Conservation (phyloP, 2,888 invertebrate species). For the Agrotis ipsilon region DNA sequence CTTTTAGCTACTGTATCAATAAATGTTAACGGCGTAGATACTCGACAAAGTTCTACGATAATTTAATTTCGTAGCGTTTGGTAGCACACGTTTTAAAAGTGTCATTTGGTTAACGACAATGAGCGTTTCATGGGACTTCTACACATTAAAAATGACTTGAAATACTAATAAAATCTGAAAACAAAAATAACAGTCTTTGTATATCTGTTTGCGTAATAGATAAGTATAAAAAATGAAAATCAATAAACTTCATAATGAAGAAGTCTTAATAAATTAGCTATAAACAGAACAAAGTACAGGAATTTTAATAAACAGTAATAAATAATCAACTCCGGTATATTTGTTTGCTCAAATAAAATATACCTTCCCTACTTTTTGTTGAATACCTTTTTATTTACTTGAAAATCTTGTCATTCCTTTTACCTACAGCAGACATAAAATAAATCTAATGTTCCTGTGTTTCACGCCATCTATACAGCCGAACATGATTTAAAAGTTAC, state of each 20-base stretch:
- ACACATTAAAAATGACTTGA: slow-evolving; percentile 16
- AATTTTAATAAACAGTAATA: no score
- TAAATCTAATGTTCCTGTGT: background rate
- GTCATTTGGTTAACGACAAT: slow-evolving; percentile 23
- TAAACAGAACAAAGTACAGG: background rate
- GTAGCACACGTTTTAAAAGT: slow-evolving; percentile 39
- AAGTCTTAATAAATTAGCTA: no score
- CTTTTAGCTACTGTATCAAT: slow-evolving; percentile 72
- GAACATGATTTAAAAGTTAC: slow-evolving; percentile 18
- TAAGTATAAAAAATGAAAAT: background rate
- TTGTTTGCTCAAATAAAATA: no score
- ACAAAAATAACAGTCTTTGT: background rate
- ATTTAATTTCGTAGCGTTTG: slow-evolving; percentile 38
- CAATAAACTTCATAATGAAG: no score
- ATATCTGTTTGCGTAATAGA: background rate
- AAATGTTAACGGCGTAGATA: slow-evolving; percentile 48
- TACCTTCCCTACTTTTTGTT: no score
- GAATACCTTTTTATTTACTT: no score
- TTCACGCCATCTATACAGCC: slow-evolving; percentile 55
- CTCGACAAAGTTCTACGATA: slow-evolving; percentile 48
- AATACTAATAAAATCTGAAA: background rate
- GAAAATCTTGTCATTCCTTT: no score
- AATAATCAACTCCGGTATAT: no score
- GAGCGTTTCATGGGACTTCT: slow-evolving; percentile 1
- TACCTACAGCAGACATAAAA: no score